Percentiles rank a stretch among this genome's conserved stretches.
phyloP scores from a whole-genome alignment of 2,888 invertebrate species.

The Cantharis rustica region DNA sequence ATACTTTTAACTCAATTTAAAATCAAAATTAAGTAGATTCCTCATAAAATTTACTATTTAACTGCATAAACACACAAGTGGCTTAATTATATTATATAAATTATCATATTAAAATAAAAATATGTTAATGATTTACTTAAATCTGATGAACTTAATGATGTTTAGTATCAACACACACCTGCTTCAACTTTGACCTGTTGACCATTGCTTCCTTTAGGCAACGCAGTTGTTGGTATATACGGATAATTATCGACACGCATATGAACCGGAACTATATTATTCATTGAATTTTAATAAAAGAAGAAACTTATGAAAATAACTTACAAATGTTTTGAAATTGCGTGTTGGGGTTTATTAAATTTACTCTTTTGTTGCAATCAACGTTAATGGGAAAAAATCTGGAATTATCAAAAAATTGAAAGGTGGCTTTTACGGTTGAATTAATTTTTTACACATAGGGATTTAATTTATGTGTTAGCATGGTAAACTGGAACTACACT shows the following conservation, averaged over 20 bases:
- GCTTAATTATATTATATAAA: neutral
- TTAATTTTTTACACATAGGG: neutral
- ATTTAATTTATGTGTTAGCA: neutral
- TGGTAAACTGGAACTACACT: neutral
- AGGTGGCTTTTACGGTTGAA: neutral
- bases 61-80: neutral
- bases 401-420: neutral
- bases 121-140: neutral
- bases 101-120: neutral
- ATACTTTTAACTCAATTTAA: neutral
- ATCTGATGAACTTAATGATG: neutral
- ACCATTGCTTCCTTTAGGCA: constrained; percentile 23
- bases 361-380: neutral
- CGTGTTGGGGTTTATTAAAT: constrained; percentile 8
- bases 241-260: constrained; percentile 11
- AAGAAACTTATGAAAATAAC: constrained; percentile 22
- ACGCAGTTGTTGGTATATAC: constrained; percentile 1
- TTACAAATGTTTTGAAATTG: constrained; percentile 25
- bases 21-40: neutral
- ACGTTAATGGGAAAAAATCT: neutral
- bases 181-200: constrained; percentile 31
- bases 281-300: constrained; percentile 28
- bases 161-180: constrained; percentile 13
- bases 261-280: constrained; percentile 24
- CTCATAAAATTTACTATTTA: neutral